These are phyloP conservation scores for Sebastes cheni DNA, from an alignment of 2,797 vertebrate genomes.

Conservation along the genomic window DNA sequence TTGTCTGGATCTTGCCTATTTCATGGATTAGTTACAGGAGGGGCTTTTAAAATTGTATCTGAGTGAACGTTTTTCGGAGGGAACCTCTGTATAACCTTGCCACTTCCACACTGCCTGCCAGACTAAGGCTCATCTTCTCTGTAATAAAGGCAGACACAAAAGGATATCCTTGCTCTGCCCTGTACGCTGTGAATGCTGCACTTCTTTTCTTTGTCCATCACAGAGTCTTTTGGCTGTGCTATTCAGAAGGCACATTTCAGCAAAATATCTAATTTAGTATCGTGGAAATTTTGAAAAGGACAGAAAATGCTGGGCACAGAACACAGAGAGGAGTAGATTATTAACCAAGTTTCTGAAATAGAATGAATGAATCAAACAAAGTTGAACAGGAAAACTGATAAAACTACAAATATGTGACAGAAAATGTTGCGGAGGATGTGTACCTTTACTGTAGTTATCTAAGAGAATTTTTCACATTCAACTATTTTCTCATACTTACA, in stretches of 20 bases:
- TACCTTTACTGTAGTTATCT: background rate
- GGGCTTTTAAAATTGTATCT: slow-evolving; percentile 58
- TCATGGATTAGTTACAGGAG: slow-evolving; percentile 67
- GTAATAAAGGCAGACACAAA: slow-evolving; percentile 61
- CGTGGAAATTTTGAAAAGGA: slow-evolving; percentile 26
- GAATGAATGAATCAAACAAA: background rate
- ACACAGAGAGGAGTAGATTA: slow-evolving; percentile 16
- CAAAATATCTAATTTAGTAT: slow-evolving; percentile 35
- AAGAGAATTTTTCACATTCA: background rate
- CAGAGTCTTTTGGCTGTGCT: slow-evolving; percentile 17
- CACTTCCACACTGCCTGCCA: slow-evolving; percentile 36
- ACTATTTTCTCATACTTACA: background rate
- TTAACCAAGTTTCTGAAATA: background rate
- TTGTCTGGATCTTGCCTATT: slow-evolving; percentile 67
- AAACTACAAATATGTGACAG: background rate
- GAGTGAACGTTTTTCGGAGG: slow-evolving; percentile 41
- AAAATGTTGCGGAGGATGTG: background rate
- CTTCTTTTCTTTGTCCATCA: slow-evolving; percentile 42
- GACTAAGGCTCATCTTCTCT: slow-evolving; percentile 58
- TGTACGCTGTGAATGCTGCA: slow-evolving; percentile 1
- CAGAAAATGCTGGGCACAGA: background rate
- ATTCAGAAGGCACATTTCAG: slow-evolving; percentile 24
- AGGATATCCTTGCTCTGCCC: slow-evolving; percentile 34
- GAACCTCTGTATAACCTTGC: slow-evolving; percentile 59
- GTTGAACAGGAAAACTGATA: background rate